A percentile compares a stretch with the other conserved stretches of the same genome.
These are phyloP conservation scores for Laothoe populi DNA, from an alignment of 2,888 invertebrate species.

Conservation along the genomic window DNA sequence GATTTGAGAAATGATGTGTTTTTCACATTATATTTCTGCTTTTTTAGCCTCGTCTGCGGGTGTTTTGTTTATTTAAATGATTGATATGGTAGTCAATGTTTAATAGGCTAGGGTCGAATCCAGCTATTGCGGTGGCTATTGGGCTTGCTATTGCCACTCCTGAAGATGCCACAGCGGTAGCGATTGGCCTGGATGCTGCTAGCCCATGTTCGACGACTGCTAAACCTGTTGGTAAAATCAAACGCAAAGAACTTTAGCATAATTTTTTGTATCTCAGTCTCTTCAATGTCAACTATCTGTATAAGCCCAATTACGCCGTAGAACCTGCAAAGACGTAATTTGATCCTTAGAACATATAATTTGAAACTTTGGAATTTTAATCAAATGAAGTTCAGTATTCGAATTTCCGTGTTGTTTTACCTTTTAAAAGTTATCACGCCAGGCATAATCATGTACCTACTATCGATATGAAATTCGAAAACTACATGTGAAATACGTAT, in stretches of 20 bases:
- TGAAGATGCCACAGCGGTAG: conserved; percentile 88
- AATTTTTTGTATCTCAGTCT: neutral
- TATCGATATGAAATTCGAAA: too few relatives aligned
- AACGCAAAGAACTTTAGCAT: neutral
- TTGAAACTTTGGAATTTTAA: too few relatives aligned
- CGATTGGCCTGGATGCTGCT: conserved; percentile 89
- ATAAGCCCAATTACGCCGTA: too few relatives aligned
- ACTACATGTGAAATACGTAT: too few relatives aligned
- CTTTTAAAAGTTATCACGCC: too few relatives aligned
- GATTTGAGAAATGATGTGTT: neutral
- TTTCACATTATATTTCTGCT: neutral
- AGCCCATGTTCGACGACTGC: conserved; percentile 88
- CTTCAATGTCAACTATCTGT: neutral
- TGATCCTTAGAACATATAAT: too few relatives aligned
- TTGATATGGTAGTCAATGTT: conserved; percentile 59
- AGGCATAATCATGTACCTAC: too few relatives aligned
- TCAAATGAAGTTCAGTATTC: too few relatives aligned
- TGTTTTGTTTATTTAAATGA: conserved; percentile 38
- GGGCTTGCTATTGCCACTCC: conserved; percentile 90
- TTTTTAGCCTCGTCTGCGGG: conserved; percentile 10
- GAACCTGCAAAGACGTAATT: too few relatives aligned
- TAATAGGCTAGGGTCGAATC: conserved; percentile 80
- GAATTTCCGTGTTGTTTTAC: too few relatives aligned
- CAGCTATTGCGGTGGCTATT: conserved; percentile 90
- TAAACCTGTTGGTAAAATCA: conserved; percentile 75